Evolutionary conservation across 2,888 invertebrate species (phyloP), one percentile per base, ranked within the genome.

Genomic region (Acronicta alni): DNA sequence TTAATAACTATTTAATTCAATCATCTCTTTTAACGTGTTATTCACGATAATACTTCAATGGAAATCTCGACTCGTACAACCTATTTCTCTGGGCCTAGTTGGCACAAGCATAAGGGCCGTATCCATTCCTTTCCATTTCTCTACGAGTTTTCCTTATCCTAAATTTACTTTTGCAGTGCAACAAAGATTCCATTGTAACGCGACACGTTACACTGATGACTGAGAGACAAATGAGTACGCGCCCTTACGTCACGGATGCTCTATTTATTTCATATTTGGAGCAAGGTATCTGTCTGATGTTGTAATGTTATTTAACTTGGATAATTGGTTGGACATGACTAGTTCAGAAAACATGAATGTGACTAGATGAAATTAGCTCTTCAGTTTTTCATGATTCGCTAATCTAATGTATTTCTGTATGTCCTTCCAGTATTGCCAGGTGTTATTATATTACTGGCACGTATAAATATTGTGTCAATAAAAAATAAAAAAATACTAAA

Each of bases 241-340:
- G 45, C 14, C 20, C 37, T 53, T 45, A 53, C 72, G 72, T 77
- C 72, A 75, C 23, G n/a, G 12, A 23, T 67, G 70, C 56, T 74
- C 65, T 65, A 72, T 74, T 76, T 76, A 56, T 47, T 42, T 64
- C 45, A 53, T 53, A 75, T 73, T 64, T 72, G 57, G 78, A 53
- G 30, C 76, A 70, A 74, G 78, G 67, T 39, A 57, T 23, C 42
- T 45, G 30, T 23, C 37, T 48, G 61, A 42, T 66, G 26, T 45
- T 53, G 56, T 37, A 62, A 58, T 62, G n/a, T 12, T 39, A 39
- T 57, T 44, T 44, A 44, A 55, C 39, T 46, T 57, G 16, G 41
- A 49, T 61, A 60, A 62, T 61, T 37, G 26, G 12, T 57, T 35
- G 41, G 42, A 62, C 48, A 63, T 32, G 38, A 47, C 12, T 46